phyloP scores from a whole-genome alignment of 2,888 invertebrate species.

The Rambutsinella grinnellia region DNA sequence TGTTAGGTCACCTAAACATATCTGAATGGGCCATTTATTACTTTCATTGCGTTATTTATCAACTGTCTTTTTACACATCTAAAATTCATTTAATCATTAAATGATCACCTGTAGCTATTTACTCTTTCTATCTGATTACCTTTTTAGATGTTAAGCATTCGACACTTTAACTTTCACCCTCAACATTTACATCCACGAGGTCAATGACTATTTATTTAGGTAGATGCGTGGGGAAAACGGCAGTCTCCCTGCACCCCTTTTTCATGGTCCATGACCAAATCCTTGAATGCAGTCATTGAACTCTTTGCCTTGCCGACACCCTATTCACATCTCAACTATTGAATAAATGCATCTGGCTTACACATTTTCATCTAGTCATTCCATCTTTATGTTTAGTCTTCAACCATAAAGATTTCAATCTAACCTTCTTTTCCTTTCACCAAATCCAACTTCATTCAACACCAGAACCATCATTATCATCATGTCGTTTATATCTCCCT shows the following conservation, averaged over 20 bases:
- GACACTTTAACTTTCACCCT: too few relatives aligned
- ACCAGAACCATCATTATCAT: not conserved
- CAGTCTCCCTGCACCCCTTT: not conserved
- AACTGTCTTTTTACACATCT: too few relatives aligned
- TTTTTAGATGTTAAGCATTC: too few relatives aligned
- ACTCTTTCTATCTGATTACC: too few relatives aligned
- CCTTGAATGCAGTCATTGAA: not conserved
- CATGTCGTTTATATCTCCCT: not conserved
- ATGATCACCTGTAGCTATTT: too few relatives aligned
- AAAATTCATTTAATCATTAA: too few relatives aligned
- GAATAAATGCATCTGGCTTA: not conserved
- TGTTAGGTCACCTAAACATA: too few relatives aligned
- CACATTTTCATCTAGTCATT: not conserved
- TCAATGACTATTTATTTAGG: not conserved
- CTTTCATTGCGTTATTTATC: too few relatives aligned
- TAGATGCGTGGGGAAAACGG: too few relatives aligned
- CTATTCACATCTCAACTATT: not conserved
- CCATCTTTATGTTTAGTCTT: not conserved
- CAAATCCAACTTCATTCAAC: not conserved
- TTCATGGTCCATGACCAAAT: not conserved
- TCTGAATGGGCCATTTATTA: too few relatives aligned
- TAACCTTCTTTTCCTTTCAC: not conserved
- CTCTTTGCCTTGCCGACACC: not conserved
- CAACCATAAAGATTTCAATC: slow-evolving; percentile 16
- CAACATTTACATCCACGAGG: not conserved